Evolutionary conservation across 2,888 invertebrate species (phyloP), one percentile per base, ranked within the genome.

Genomic region (Melieria picta): DNA sequence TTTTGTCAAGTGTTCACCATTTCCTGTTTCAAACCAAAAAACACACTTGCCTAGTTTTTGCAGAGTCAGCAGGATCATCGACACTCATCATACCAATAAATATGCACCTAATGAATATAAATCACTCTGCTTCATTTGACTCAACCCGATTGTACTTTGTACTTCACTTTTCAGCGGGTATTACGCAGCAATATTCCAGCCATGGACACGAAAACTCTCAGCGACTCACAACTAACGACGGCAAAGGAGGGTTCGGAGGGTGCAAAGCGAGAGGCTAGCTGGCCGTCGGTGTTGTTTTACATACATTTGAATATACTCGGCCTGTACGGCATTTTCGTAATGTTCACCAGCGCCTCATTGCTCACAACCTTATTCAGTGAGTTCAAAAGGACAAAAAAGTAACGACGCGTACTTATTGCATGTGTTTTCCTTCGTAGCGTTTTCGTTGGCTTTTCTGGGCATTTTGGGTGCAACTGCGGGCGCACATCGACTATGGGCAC

Each of bases 401-500:
- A 57, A 71, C 11, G 56, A n/a, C 55, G 4, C 42, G 6, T 50
- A 43, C 60, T 30, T 42, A 30, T 50, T n/a, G 42, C n/a, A 7
- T 43, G 80, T 62, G 56, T 70, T 50, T 72, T 73, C 72, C 72
- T 72, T 88, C 89, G 61, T 86, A 96, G 96, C 92, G 75, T 50
- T 91, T 0, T 72, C 90, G 0, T 84, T 94, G 69, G 90, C 91
- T 67, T 82, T 90, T 3, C 80, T 93, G 42, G 92, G 92, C 5
- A 90, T 91, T 5, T 82, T 97, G 76, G 97, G 97, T 3, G 91
- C 94, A 45, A 97, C 97, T 0, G 93, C 94, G 2, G 98, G 98
- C 0, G 94, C 96, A 0, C 99, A 99, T 85, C 89, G 98, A 76
- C 88, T 98, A 50, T 99, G 98, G 98, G 92, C 97, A 0, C 99